phyloP scores from a whole-genome alignment of 2,888 invertebrate species.

The Incurvaria masculella region DNA sequence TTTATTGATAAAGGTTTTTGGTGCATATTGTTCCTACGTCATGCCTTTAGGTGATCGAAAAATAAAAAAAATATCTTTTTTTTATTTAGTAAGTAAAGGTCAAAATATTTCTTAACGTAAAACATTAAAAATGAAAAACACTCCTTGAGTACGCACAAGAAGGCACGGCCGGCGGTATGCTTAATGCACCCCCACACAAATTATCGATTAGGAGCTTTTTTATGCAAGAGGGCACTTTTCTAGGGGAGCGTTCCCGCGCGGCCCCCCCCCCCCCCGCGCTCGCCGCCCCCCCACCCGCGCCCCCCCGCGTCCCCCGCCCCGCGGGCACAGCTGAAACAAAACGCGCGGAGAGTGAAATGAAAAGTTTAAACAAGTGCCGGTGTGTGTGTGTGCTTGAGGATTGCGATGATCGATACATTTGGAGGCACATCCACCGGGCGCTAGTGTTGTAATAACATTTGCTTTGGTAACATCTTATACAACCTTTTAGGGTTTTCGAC shows the following conservation, averaged over 20 bases:
- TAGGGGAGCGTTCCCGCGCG: constrained; percentile 44
- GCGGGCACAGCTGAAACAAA: constrained; percentile 56
- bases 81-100: not conserved
- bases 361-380: constrained; percentile 51
- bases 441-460: no score
- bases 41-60: no score
- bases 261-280: no score
- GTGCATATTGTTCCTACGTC: no score
- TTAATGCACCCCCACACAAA: constrained; percentile 59
- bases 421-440: not conserved
- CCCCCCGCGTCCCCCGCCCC: no score
- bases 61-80: not conserved
- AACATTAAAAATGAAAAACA: constrained; percentile 53
- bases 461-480: no score
- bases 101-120: constrained; percentile 23
- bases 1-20: no score
- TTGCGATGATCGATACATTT: constrained; percentile 28
- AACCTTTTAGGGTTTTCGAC: no score
- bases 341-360: constrained; percentile 55
- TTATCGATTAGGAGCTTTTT: constrained; percentile 59
- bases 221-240: constrained; percentile 54
- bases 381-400: constrained; percentile 18
- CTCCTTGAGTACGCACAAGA: not conserved
- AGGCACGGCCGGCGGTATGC: constrained; percentile 42
- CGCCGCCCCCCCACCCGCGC: no score